Evolutionary conservation across 2,797 vertebrate species (phyloP).

Genomic region (Myotis vivesi): DNA sequence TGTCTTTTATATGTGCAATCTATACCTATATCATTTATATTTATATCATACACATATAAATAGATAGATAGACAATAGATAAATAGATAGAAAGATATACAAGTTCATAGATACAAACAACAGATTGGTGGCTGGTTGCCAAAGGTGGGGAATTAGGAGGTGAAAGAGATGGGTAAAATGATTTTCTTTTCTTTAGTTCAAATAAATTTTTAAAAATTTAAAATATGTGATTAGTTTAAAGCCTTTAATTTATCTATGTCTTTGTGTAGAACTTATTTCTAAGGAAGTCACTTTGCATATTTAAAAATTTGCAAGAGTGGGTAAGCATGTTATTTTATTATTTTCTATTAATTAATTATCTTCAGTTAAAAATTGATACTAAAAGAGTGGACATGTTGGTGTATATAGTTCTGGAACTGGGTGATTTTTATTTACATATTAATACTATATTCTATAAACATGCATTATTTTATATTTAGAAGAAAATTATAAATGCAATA

Average conservation of each 20-base stretch:
- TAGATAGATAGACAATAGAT: too few relatives aligned
- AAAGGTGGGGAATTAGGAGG: neutral
- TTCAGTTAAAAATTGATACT: neutral
- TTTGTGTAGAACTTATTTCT: neutral
- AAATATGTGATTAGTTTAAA: neutral
- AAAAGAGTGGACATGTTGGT: neutral
- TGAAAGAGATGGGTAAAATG: neutral
- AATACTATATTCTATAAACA: neutral
- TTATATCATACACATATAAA: neutral
- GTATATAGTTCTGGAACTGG: neutral
- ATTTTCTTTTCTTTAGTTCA: neutral
- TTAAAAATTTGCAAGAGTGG: neutral
- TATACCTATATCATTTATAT: neutral
- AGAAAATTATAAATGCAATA: neutral
- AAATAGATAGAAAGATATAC: neutral
- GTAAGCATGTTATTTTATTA: neutral
- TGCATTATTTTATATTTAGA: neutral
- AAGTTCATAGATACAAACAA: neutral
- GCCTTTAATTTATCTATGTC: neutral
- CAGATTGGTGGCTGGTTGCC: neutral
- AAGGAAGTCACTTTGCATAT: conserved; percentile 12
- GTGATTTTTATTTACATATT: neutral
- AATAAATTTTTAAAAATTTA: neutral
- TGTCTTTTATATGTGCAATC: neutral
- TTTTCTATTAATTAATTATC: neutral